Percentiles rank a stretch among this genome's conserved stretches.
Conservation (phyloP, 2,113 vertebrate species). For the Stigmatopora nigra region DNA sequence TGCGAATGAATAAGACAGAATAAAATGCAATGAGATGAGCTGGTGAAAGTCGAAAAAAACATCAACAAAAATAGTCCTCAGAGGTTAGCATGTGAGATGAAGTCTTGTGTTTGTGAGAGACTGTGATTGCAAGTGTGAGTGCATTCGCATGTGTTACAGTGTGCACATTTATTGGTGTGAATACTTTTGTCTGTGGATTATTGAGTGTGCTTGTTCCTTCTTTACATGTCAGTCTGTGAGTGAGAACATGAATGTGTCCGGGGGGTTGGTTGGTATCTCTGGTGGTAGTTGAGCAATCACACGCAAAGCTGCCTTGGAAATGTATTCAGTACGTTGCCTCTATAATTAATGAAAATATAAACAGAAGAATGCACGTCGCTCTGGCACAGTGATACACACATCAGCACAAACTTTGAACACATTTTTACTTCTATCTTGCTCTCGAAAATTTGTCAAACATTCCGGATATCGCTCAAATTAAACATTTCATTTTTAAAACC, state of each 20-base stretch:
- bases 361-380: slow-evolving; percentile 19
- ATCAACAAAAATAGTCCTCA: slow-evolving; percentile 36
- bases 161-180: background rate
- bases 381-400: background rate
- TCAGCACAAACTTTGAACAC: background rate
- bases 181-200: too few relatives aligned
- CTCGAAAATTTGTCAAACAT: too few relatives aligned
- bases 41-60: slow-evolving; percentile 33
- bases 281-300: slow-evolving; percentile 39
- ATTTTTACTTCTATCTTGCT: too few relatives aligned
- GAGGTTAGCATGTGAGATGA: slow-evolving; percentile 2
- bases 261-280: slow-evolving; percentile 6
- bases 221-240: slow-evolving; percentile 1
- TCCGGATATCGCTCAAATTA: too few relatives aligned
- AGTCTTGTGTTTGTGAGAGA: too few relatives aligned
- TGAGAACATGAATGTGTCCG: background rate
- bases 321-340: slow-evolving; percentile 27
- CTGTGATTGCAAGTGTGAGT: background rate
- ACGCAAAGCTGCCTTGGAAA: slow-evolving; percentile 39
- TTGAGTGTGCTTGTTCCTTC: background rate
- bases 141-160: background rate
- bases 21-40: slow-evolving; percentile 50
- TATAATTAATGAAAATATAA: slow-evolving; percentile 50
- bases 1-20: slow-evolving; percentile 58
- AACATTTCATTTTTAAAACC: too few relatives aligned